phyloP scores from a whole-genome alignment of 2,797 vertebrate genomes.

The Poecilia picta region DNA sequence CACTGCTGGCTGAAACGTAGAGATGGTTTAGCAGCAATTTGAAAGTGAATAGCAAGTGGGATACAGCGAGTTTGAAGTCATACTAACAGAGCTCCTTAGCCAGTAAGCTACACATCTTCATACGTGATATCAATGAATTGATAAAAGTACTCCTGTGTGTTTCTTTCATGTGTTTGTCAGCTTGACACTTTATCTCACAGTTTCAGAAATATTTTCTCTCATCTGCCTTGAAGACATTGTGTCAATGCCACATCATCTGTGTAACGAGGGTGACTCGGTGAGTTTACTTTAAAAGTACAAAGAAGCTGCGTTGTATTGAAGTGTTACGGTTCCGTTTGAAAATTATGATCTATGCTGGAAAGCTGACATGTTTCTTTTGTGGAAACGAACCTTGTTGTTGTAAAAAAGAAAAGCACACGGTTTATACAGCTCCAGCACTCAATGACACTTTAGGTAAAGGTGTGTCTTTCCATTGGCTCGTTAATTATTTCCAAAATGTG shows the following conservation, averaged over 20 bases:
- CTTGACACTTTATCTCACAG: neutral
- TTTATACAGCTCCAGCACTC: neutral
- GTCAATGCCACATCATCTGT: neutral
- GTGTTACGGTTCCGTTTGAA: neutral
- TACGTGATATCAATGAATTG: neutral
- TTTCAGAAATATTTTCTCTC: neutral
- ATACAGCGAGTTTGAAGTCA: neutral
- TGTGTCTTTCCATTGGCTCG: neutral
- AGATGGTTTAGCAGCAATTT: neutral
- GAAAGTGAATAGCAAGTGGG: neutral
- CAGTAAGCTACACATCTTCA: constrained; percentile 1
- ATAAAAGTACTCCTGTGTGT: neutral
- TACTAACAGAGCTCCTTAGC: neutral
- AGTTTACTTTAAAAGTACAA: constrained; percentile 5
- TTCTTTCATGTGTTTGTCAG: neutral
- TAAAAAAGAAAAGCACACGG: neutral
- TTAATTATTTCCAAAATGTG: neutral
- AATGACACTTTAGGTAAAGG: neutral
- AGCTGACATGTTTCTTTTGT: neutral
- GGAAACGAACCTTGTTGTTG: neutral
- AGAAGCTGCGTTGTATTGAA: neutral
- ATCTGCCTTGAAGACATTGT: neutral
- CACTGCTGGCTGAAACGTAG: neutral
- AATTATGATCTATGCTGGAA: neutral
- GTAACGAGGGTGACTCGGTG: neutral